Base-by-base conservation (phyloP, 2,113 vertebrate genomes). In the Oryzias celebensis region DNA sequence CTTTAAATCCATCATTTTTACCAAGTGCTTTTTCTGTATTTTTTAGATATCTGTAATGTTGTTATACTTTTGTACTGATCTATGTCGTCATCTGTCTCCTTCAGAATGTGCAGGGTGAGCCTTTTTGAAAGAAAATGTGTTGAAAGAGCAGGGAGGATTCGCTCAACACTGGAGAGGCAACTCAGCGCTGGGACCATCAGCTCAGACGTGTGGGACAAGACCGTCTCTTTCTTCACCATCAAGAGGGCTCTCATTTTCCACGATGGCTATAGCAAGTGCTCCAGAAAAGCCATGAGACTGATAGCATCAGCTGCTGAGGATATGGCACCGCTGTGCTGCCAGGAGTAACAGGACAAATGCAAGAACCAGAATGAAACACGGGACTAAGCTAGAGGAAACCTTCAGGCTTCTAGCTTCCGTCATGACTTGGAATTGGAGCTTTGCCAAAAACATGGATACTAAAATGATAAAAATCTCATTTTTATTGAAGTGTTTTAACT, bases 141-240 rank as follows among this genome's bases (percentile, higher is more conserved):
- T 13, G 81, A 88, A 52, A 65, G 84, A 58, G 82, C 89, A 16
- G 60, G 44, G 52, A 84, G 62, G 50, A 75, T 92, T 45, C 62
- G 75, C 46, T 76, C 80, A 3, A 67, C 70, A 0, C 62, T 92
- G 47, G 82, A 88, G 67, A 62, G 59, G 15, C 88, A 90, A 46
- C 65, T 90, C 49, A 70, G 72, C 65, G 14, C 59, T 0, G 85
- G 84, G 24, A 48, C 76, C 67, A 83, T 75, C 68, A 61, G 77
- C 56, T 63, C 82, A 1, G 91, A 91, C 12, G 28, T 91, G 44
- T 91, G 89, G 91, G 91, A 91, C 62, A 91, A 81, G 76, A 89
- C 90, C 0, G 78, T 91, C 18, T 89, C 84, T 28, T 86, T 91
- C 49, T 88, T 93, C 84, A 85, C 93, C 0, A 69, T 85, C 36